These are phyloP conservation scores for Sebastiscus albofasciatus DNA, from an alignment of 2,797 vertebrate genomes.

Conservation along the genomic window DNA sequence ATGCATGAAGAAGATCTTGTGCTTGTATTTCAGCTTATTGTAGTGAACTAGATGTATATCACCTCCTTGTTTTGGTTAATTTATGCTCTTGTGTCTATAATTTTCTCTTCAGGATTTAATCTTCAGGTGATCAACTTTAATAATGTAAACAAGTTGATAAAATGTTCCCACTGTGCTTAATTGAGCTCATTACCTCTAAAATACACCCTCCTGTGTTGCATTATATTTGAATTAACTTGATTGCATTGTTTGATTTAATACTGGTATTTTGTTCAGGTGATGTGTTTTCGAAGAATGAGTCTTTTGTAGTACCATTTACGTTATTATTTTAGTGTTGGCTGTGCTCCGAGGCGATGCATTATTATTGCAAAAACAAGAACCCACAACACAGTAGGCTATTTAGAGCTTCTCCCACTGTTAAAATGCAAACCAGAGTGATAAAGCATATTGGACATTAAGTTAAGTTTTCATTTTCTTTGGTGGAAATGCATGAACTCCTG, in stretches of 20 bases:
- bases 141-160: constrained; percentile 32
- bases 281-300: background rate
- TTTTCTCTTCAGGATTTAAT: constrained; percentile 36
- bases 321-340: background rate
- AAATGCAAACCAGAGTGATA: constrained; percentile 8
- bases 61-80: background rate
- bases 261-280: background rate
- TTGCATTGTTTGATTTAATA: background rate
- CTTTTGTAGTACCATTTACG: background rate
- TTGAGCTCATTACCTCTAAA: constrained; percentile 6
- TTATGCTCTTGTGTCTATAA: constrained; percentile 9
- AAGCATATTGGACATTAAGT: background rate
- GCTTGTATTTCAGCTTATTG: background rate
- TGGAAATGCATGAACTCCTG: constrained; percentile 1
- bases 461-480: constrained; percentile 12
- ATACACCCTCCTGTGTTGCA: background rate
- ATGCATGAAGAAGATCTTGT: constrained; percentile 21
- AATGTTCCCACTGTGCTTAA: constrained; percentile 20
- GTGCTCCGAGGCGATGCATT: background rate
- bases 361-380: background rate
- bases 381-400: background rate
- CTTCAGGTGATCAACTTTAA: constrained; percentile 12
- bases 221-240: background rate
- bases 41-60: background rate
- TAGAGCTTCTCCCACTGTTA: background rate